Evolutionary conservation across 2,888 invertebrate genomes (phyloP), one percentile per base, ranked within the genome.

Genomic region (Desoria tigrina): DNA sequence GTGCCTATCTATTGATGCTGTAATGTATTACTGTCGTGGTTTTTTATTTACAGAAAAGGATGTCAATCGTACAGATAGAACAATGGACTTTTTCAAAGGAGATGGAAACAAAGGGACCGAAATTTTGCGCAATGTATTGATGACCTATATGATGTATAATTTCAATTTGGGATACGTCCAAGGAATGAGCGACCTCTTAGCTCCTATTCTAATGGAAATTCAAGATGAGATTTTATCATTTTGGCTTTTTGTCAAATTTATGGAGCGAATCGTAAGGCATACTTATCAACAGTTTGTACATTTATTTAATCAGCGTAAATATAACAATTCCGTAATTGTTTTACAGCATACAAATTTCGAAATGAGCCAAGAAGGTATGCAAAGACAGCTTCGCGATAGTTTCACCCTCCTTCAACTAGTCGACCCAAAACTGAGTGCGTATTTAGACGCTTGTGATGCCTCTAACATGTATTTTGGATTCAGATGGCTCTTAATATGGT

Each of bases 401-500:
- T 89, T 92, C 76, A 88, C 87, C 45, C 82, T 99, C 62, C 81
- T 97, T 16, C 72, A 87, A 74, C 89, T 93, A 77, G 86, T 90
- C 21, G 90, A 92, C 79, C 94, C 94, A 0, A 86, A 88, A 66
- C 84, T 99, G 49, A 91, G 91, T 58, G 86, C 86, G 60, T 95
- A 98, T 80, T 84, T 99, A 71, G 87, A 89, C 63, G 86, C 85
- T 68, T 90, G 94, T 79, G 93, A 95, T 76, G 90, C 90, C 1
- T 93, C 91, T 4, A 97, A 98, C 80, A 94, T 99, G 92, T 98
- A 94, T 81, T 99, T 99, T 82, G 96, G 96, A 80, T 99, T 99
- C 83, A 90, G 98, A 11, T 99, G 98, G 97, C 85, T 98, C 28
- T 84, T 99, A 14, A 94, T 97, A 9, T 87, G 93, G 81, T 98